Percentiles rank a stretch among this genome's conserved stretches.
Evolutionary conservation across 2,888 invertebrate genomes (phyloP).

Genomic region (Limnephilus rhombicus): DNA sequence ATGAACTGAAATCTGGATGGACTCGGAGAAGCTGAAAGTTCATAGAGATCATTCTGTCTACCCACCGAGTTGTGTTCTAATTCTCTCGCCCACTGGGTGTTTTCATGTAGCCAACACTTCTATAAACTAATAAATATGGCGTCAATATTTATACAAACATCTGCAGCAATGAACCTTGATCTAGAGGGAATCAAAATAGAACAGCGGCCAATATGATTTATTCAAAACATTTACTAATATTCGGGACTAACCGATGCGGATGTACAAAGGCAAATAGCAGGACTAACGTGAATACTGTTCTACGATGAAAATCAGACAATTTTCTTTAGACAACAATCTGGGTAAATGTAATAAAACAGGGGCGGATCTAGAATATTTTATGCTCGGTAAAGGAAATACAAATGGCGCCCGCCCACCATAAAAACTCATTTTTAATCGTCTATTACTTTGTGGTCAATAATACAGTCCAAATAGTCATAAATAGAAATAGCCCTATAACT

Average conservation of each 20-base stretch:
- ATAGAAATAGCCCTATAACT: no score
- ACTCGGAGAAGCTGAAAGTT: background rate
- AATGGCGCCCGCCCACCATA: no score
- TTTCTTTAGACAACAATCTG: background rate
- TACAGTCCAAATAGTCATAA: no score
- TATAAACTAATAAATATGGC: conserved; percentile 9
- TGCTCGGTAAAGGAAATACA: no score
- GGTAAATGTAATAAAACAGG: background rate
- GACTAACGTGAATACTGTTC: background rate
- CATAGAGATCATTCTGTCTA: background rate
- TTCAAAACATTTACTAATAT: conserved; percentile 32
- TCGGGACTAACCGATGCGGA: background rate
- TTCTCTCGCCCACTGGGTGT: background rate
- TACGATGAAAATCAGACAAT: background rate
- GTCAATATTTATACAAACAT: conserved; percentile 44
- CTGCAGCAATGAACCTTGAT: conserved; percentile 42
- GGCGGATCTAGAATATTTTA: background rate
- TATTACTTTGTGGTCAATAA: no score
- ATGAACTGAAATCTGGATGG: background rate
- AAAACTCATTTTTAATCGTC: no score
- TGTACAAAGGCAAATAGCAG: background rate
- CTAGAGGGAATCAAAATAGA: conserved; percentile 40
- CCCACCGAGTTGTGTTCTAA: background rate
- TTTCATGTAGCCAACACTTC: conserved; percentile 13
- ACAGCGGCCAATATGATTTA: conserved; percentile 12